These are phyloP conservation scores for Vireo griseus DNA, from an alignment of 2,797 vertebrate species.

Conservation along the genomic window DNA sequence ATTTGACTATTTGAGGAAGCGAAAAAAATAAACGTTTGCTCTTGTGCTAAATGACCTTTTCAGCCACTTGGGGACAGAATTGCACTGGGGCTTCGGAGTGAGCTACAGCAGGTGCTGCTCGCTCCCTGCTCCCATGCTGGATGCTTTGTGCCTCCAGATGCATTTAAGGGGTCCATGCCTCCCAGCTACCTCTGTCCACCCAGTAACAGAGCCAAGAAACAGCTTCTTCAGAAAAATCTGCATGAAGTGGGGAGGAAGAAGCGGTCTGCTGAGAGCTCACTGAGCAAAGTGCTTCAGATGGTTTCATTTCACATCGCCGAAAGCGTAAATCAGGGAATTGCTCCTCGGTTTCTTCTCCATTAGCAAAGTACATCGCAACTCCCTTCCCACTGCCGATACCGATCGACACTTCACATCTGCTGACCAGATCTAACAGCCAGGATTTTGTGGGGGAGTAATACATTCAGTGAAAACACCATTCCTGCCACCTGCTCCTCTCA, in stretches of 20 bases:
- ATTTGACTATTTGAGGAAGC: background rate
- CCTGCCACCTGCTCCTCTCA: constrained; percentile 45
- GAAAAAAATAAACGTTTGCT: background rate
- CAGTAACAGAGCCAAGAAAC: background rate
- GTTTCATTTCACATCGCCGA: background rate
- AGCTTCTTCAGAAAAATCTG: background rate
- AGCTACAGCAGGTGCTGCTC: background rate
- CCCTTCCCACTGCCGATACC: background rate
- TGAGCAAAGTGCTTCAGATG: background rate
- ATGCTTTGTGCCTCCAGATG: background rate
- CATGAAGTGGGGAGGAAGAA: background rate
- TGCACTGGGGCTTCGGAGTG: background rate
- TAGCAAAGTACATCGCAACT: background rate
- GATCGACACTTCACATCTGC: constrained; percentile 41
- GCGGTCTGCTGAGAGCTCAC: background rate
- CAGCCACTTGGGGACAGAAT: constrained; percentile 18
- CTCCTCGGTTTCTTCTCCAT: constrained; percentile 24
- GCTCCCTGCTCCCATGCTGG: background rate
- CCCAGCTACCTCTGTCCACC: background rate
- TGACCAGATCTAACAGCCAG: constrained; percentile 35
- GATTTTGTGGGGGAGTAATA: background rate
- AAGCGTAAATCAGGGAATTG: background rate
- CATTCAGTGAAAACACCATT: background rate
- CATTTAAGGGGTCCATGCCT: background rate
- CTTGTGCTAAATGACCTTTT: constrained; percentile 7